These are phyloP conservation scores for Icerya purchasi DNA, from an alignment of 2,888 invertebrate species.

Conservation along the genomic window DNA sequence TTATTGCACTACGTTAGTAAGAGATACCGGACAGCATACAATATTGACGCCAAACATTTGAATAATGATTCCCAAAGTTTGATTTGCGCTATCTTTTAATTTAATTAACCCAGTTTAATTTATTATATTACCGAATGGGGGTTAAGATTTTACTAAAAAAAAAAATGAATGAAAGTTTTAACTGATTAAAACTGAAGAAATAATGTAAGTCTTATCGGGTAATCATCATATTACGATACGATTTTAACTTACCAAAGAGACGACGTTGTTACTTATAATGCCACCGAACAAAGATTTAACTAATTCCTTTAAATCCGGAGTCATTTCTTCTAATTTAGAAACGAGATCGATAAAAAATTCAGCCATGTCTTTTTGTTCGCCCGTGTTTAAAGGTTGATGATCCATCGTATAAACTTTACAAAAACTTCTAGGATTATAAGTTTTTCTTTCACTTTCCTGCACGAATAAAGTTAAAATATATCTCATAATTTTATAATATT, in stretches of 20 bases:
- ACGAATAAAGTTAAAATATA: slow-evolving; percentile 15
- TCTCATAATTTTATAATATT: neutral
- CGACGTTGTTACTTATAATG: slow-evolving; percentile 83
- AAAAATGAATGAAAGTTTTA: too few relatives aligned
- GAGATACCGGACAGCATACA: too few relatives aligned
- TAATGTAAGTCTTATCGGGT: too few relatives aligned
- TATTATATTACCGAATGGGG: too few relatives aligned
- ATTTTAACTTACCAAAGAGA: slow-evolving; percentile 65
- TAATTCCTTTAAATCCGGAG: slow-evolving; percentile 63
- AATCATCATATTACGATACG: neutral
- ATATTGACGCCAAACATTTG: too few relatives aligned
- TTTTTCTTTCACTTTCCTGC: slow-evolving; percentile 83
- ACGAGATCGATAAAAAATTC: slow-evolving; percentile 94
- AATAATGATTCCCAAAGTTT: too few relatives aligned
- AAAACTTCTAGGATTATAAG: slow-evolving; percentile 84
- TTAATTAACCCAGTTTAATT: too few relatives aligned
- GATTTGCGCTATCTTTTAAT: too few relatives aligned
- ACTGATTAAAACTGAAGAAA: too few relatives aligned
- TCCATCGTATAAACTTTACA: slow-evolving; percentile 92
- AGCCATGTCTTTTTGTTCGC: slow-evolving; percentile 95
- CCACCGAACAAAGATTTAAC: slow-evolving; percentile 85
- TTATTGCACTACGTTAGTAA: too few relatives aligned
- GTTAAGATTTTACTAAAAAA: too few relatives aligned
- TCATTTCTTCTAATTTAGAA: slow-evolving; percentile 89
- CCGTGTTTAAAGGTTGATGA: slow-evolving; percentile 83